Evolutionary conservation across 2,888 invertebrate genomes (phyloP), one percentile per base, ranked within the genome.

Genomic region (Zaprionus lineosus): DNA sequence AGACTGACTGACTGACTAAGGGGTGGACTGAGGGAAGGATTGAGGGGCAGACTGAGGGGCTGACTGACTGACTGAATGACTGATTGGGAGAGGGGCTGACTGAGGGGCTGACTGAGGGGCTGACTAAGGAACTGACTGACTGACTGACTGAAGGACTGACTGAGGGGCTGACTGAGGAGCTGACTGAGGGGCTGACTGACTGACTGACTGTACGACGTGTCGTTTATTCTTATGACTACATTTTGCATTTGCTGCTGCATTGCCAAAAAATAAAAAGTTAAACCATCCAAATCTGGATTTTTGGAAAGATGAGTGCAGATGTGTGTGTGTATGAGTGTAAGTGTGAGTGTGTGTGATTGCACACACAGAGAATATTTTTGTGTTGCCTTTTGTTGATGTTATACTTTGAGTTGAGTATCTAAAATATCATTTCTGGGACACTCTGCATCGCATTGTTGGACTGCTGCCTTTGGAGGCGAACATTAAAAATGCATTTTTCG

Each of bases 181-280:
- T 53, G 51, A 34, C 18, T 58, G 66, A 29, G n/a, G n/a, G n/a
- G n/a, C n/a, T n/a, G 21, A 9, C 15, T 33, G 43, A 24, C 41
- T 53, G 51, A 34, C 18, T 58, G 66, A 29, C 62, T 52, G 47
- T 60, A 41, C 75, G 84, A 70, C 71, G 76, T 64, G 76, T 51
- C 69, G 64, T 64, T 51, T 68, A 71, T 82, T 51, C 52, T 51
- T 50, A 51, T 36, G 72, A 50, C 50, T 61, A 61, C 57, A 62
- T 39, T 57, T 60, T 70, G 71, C 75, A 79, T 65, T 71, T 67
- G 58, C 51, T 48, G 62, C 55, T 75, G 76, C 71, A 66, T 36
- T 21, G 63, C 55, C 62, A 52, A 58, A 64, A 66, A 56, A 46
- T 36, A 68, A 61, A 53, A 43, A n/a, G n/a, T n/a, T n/a, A n/a